Evolutionary conservation across 2,888 invertebrate genomes (phyloP).

Genomic region (Cremastinae sp.): DNA sequence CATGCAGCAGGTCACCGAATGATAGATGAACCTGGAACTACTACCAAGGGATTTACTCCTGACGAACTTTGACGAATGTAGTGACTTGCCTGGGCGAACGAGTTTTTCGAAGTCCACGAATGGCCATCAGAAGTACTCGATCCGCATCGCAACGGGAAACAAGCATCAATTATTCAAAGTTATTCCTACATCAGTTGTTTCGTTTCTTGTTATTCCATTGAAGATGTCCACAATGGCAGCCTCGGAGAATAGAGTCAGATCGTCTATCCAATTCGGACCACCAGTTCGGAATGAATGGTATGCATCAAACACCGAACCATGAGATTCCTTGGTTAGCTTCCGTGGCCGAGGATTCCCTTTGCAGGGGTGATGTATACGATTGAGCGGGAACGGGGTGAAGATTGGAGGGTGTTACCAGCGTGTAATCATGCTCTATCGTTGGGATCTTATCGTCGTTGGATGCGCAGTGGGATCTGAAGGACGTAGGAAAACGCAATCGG

Average conservation of each 20-base stretch:
- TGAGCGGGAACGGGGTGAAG: slow-evolving; percentile 39
- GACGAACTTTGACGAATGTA: slow-evolving; percentile 31
- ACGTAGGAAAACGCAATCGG: slow-evolving; percentile 14
- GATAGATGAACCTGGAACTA: slow-evolving; percentile 49
- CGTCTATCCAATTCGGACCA: no score
- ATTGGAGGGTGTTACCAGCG: slow-evolving; percentile 62
- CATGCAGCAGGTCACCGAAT: slow-evolving; percentile 32
- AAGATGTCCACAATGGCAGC: no score
- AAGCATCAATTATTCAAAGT: no score
- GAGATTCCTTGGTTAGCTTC: neutral
- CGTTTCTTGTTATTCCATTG: no score
- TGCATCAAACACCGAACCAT: slow-evolving; percentile 14
- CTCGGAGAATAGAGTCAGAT: no score
- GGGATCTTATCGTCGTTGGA: slow-evolving; percentile 76
- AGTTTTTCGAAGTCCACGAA: neutral
- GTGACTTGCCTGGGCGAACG: neutral
- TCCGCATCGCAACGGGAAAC: no score
- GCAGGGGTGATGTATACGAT: slow-evolving; percentile 45
- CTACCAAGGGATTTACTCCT: slow-evolving; percentile 24
- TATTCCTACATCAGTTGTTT: neutral
- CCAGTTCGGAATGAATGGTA: slow-evolving; percentile 48
- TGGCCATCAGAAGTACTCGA: no score
- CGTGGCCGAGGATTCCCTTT: neutral
- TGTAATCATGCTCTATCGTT: slow-evolving; percentile 78
- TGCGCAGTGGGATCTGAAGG: slow-evolving; percentile 72